Evolutionary conservation across 1,140 invertebrate species (phyloP).

Genomic region (Fopius arisanus): DNA sequence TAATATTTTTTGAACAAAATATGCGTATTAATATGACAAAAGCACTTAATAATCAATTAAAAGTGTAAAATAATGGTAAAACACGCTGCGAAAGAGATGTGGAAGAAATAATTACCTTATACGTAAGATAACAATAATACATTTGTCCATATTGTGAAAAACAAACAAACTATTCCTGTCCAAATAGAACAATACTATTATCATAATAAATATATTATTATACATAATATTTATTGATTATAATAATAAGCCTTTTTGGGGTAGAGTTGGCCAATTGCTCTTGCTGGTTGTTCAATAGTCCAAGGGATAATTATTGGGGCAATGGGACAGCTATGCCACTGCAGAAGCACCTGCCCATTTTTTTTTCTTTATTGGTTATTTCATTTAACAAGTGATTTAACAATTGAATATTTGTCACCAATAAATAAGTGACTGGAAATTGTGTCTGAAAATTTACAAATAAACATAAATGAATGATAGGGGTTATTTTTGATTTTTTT

Average conservation of each 20-base stretch:
- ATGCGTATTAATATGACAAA: not conserved
- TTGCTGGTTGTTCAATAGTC: not conserved
- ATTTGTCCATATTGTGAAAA: slow-evolving; percentile 54
- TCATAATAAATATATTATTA: slow-evolving; percentile 52
- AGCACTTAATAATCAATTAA: not conserved
- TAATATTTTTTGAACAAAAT: slow-evolving; percentile 42
- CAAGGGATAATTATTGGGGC: not conserved
- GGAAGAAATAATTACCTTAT: slow-evolving; percentile 21
- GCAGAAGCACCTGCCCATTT: slow-evolving; percentile 47
- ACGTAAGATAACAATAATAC: slow-evolving; percentile 24
- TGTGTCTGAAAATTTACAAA: no score
- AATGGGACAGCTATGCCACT: slow-evolving; percentile 35
- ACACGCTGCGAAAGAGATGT: not conserved
- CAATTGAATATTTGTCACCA: no score
- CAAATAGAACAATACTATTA: slow-evolving; percentile 62
- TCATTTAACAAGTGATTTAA: slow-evolving; percentile 37
- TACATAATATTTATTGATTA: slow-evolving; percentile 59
- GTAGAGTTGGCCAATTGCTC: slow-evolving; percentile 27
- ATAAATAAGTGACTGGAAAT: no score
- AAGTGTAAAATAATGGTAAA: not conserved
- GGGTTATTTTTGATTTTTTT: no score
- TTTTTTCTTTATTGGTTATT: slow-evolving; percentile 56
- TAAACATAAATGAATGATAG: no score
- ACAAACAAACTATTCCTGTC: slow-evolving; percentile 53
- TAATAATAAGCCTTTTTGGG: slow-evolving; percentile 44